These are phyloP conservation scores for Mesorhabditis spiculigera DNA, from an alignment of 2,888 invertebrate genomes.

Conservation along the genomic window DNA sequence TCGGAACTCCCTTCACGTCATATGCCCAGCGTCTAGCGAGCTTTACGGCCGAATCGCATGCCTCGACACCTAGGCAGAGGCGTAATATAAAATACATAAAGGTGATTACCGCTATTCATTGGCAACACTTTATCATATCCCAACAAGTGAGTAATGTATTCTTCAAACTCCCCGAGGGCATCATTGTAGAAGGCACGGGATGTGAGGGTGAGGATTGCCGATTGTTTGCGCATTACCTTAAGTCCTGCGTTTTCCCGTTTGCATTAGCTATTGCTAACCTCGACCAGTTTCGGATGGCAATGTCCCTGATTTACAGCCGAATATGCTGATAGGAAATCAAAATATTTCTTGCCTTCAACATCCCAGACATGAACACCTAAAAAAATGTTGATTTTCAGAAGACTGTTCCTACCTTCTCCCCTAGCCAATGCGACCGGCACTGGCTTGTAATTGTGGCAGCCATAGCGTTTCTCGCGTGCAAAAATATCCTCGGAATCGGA, in stretches of 20 bases:
- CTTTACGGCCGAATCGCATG: slow-evolving; percentile 88
- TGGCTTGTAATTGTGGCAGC: slow-evolving; percentile 93
- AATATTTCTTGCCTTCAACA: slow-evolving; percentile 84
- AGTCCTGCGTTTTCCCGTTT: slow-evolving; percentile 9
- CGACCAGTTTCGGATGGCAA: slow-evolving; percentile 45
- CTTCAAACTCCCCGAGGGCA: slow-evolving; percentile 76
- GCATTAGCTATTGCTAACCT: slow-evolving; percentile 19
- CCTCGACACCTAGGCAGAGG: slow-evolving; percentile 76
- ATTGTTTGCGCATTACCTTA: slow-evolving; percentile 73
- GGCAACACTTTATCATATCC: slow-evolving; percentile 84
- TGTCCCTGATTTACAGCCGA: slow-evolving; percentile 82
- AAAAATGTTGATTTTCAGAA: slow-evolving; percentile 21
- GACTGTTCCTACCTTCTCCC: slow-evolving; percentile 73
- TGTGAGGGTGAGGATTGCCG: slow-evolving; percentile 75
- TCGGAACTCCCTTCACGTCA: slow-evolving; percentile 76
- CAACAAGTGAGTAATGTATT: slow-evolving; percentile 78
- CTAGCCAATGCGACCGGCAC: slow-evolving; percentile 83
- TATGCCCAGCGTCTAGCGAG: slow-evolving; percentile 91
- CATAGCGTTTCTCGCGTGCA: slow-evolving; percentile 77
- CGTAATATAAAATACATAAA: neutral
- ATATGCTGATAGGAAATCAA: slow-evolving; percentile 88
- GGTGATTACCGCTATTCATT: slow-evolving; percentile 77
- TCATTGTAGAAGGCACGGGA: slow-evolving; percentile 89
- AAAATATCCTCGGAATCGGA: slow-evolving; percentile 30
- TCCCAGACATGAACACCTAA: slow-evolving; percentile 86